A percentile compares a stretch with the other conserved stretches of the same genome.
phyloP scores from a whole-genome alignment of 2,113 vertebrate genomes.

The Calyptommatus sinebrachiatus region DNA sequence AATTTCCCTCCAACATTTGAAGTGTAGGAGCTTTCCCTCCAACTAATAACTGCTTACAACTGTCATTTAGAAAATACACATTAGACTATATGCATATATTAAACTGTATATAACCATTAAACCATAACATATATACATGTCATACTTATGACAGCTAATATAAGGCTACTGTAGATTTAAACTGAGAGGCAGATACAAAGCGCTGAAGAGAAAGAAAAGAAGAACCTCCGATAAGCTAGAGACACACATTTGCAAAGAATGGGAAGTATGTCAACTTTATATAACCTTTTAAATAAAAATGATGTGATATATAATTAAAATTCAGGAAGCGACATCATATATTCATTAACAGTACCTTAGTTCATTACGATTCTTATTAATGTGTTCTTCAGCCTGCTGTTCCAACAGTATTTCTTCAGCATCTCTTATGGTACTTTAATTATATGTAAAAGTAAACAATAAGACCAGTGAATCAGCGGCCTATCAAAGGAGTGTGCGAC shows the following conservation, averaged over 20 bases:
- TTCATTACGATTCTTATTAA: neutral
- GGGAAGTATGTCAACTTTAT: neutral
- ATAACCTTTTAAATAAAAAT: slow-evolving; percentile 6
- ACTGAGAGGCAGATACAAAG: neutral
- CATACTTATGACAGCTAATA: too few relatives aligned
- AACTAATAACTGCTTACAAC: too few relatives aligned
- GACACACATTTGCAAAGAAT: neutral
- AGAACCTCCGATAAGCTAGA: neutral
- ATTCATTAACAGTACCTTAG: neutral
- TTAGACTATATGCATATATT: too few relatives aligned
- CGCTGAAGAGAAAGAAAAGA: neutral
- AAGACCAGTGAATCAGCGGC: neutral
- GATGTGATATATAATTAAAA: slow-evolving; percentile 16
- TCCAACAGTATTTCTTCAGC: neutral
- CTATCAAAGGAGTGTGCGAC: neutral
- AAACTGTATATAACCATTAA: too few relatives aligned
- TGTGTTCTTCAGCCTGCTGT: neutral
- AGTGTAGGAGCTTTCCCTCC: too few relatives aligned
- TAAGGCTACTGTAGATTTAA: slow-evolving; percentile 12
- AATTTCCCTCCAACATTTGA: too few relatives aligned
- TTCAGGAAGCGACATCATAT: neutral
- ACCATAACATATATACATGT: too few relatives aligned
- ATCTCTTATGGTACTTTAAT: slow-evolving; percentile 32
- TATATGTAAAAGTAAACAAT: neutral
- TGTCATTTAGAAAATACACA: too few relatives aligned